A percentile compares a stretch with the other conserved stretches of the same genome.
phyloP scores from a whole-genome alignment of 2,888 invertebrate genomes.

The Allolobophora icterica region DNA sequence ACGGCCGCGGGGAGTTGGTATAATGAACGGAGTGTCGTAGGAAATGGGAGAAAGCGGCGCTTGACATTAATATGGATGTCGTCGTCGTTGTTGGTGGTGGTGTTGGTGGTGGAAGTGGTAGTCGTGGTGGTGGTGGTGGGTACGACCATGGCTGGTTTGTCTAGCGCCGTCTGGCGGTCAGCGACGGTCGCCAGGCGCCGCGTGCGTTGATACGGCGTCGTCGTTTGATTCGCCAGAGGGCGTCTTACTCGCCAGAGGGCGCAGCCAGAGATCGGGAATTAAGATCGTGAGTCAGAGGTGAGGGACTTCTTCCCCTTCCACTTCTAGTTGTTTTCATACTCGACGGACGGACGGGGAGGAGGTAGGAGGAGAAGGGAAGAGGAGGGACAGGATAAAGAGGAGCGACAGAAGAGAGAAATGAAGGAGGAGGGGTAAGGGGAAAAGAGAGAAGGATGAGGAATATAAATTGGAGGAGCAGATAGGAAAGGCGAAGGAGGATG shows the following conservation, averaged over 20 bases:
- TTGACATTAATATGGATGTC: constrained; percentile 27
- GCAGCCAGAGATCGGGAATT: background rate
- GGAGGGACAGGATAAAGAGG: background rate
- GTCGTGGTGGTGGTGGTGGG: background rate
- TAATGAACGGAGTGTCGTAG: constrained; percentile 25
- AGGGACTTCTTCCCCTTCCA: background rate
- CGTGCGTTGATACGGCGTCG: background rate
- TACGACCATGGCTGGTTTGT: background rate
- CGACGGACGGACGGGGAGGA: background rate
- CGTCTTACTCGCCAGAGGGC: background rate
- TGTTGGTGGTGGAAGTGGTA: background rate
- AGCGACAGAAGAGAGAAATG: background rate
- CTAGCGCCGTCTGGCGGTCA: background rate
- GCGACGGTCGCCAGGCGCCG: background rate
- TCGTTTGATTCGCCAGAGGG: background rate
- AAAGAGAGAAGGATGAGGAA: background rate
- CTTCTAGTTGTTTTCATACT: too few relatives aligned
- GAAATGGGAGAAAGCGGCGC: background rate
- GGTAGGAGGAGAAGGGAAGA: background rate
- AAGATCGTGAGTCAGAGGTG: background rate
- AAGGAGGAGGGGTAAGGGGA: background rate
- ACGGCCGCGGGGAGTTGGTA: background rate
- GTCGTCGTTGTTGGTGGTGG: background rate
- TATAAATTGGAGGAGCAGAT: background rate
- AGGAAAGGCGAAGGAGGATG: too few relatives aligned